Percentiles rank a stretch among this genome's conserved stretches.
Conservation (phyloP, 2,888 invertebrate genomes). For the Phaedon cochleariae region DNA sequence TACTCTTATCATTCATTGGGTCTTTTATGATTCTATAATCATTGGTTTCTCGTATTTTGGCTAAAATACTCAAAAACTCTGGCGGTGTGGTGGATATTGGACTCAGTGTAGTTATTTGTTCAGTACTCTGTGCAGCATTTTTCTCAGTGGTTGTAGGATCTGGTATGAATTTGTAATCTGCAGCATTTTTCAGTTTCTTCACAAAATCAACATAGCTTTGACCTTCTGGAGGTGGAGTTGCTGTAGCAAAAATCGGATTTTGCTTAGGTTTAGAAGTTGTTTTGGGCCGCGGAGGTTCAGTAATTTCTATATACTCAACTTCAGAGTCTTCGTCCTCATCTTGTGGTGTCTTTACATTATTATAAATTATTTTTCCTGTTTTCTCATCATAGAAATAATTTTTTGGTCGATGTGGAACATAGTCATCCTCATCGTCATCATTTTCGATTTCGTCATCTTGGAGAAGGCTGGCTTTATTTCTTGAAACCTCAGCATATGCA, state of each 20-base stretch:
- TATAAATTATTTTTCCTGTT: slow-evolving; percentile 57
- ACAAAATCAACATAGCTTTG: slow-evolving; percentile 56
- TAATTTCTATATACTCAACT: slow-evolving; percentile 49
- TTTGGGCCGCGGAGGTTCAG: slow-evolving; percentile 27
- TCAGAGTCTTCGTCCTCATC: slow-evolving; percentile 45
- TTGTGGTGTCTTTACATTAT: slow-evolving; percentile 49
- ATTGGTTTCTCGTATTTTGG: slow-evolving; percentile 49
- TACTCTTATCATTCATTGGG: slow-evolving; percentile 42
- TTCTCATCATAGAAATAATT: slow-evolving; percentile 60
- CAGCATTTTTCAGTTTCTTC: slow-evolving; percentile 50
- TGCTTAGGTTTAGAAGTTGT: slow-evolving; percentile 45
- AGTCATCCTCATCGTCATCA: slow-evolving; percentile 56
- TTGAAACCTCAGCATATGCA: slow-evolving; percentile 51
- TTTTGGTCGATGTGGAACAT: slow-evolving; percentile 57
- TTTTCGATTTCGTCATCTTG: slow-evolving; percentile 39
- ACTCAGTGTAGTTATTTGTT: slow-evolving; percentile 42
- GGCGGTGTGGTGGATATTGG: slow-evolving; percentile 52
- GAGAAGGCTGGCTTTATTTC: slow-evolving; percentile 41
- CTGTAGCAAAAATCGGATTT: slow-evolving; percentile 46
- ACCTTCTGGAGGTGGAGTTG: slow-evolving; percentile 49
- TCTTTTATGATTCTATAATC: slow-evolving; percentile 56
- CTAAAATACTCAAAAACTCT: slow-evolving; percentile 55
- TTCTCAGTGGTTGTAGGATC: slow-evolving; percentile 56
- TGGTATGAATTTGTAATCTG: slow-evolving; percentile 53
- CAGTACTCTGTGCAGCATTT: slow-evolving; percentile 38